Evolutionary conservation across 92 coral and sea anemone species (phyloP).

Genomic region (Porites divaricata): DNA sequence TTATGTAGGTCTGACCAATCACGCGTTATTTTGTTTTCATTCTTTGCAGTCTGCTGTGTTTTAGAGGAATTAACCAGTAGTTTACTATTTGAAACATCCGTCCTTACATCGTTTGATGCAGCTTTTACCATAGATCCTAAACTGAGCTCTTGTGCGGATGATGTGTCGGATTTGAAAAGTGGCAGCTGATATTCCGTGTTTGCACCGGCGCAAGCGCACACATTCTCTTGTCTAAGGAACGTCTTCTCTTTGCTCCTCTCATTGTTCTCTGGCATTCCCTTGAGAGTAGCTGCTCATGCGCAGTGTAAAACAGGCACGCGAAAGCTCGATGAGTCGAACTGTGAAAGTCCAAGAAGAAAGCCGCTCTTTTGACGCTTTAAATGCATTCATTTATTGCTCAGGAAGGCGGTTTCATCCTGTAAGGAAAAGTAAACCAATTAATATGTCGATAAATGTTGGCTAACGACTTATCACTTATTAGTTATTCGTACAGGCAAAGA

Average conservation of each 20-base stretch:
- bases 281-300: too few species aligned
- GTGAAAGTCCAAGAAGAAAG: not conserved
- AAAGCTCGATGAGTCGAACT: not conserved
- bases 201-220: not conserved
- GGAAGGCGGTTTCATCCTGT: not conserved
- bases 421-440: not conserved
- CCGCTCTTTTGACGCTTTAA: conserved; percentile 12
- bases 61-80: not conserved
- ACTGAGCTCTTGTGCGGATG: not conserved
- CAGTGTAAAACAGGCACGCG: not conserved
- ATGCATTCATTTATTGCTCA: conserved; percentile 12
- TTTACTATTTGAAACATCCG: not conserved
- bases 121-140: not conserved
- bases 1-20: not conserved
- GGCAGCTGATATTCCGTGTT: not conserved
- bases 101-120: not conserved
- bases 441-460: not conserved
- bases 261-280: conserved; percentile 37
- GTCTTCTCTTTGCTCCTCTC: conserved; percentile 9
- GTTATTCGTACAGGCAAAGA: too few species aligned
- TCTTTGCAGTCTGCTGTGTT: not conserved
- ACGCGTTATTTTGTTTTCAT: not conserved
- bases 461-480: not conserved
- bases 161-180: conserved; percentile 2
- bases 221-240: not conserved